Conservation (phyloP, 2,797 vertebrate genomes). For the Chrosomus eos region DNA sequence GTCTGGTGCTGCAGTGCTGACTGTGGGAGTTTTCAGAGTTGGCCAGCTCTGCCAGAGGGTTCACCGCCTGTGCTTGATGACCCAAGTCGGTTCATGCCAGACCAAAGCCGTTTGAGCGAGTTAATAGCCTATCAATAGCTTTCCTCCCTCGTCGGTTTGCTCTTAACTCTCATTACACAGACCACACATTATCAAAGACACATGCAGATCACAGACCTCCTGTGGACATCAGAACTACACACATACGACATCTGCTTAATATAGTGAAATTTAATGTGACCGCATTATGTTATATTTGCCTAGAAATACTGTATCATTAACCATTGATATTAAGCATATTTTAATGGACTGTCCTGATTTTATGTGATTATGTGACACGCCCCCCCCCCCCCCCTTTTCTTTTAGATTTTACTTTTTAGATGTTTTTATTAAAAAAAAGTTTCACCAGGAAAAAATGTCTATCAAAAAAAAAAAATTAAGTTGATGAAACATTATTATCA, state of each 20-base stretch:
- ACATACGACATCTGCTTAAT: slow-evolving; percentile 14
- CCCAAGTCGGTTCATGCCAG: slow-evolving; percentile 26
- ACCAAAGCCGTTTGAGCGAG: slow-evolving; percentile 21
- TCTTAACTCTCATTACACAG: slow-evolving; percentile 24
- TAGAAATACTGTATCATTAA: background rate
- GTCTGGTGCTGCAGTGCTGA: slow-evolving; percentile 9
- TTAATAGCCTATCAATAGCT: slow-evolving; percentile 41
- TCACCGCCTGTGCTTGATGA: slow-evolving; percentile 27
- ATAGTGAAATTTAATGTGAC: slow-evolving; percentile 7
- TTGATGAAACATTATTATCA: background rate
- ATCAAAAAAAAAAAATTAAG: too few relatives aligned
- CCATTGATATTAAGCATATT: background rate
- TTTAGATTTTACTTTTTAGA: background rate
- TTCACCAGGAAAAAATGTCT: too few relatives aligned
- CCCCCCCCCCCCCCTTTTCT: too few relatives aligned
- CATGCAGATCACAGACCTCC: slow-evolving; percentile 37
- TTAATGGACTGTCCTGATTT: background rate
- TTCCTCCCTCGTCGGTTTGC: slow-evolving; percentile 12
- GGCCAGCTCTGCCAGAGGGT: slow-evolving; percentile 13
- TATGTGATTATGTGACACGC: too few relatives aligned
- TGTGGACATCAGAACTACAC: slow-evolving; percentile 16
- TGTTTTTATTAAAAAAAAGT: background rate
- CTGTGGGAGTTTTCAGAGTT: slow-evolving; percentile 26
- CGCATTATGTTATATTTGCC: background rate
- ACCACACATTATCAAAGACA: slow-evolving; percentile 44